Percentiles rank a stretch among this genome's conserved stretches.
These are phyloP conservation scores for Chiroxiphia lanceolata DNA, from an alignment of 2,797 vertebrate genomes.

Conservation along the genomic window DNA sequence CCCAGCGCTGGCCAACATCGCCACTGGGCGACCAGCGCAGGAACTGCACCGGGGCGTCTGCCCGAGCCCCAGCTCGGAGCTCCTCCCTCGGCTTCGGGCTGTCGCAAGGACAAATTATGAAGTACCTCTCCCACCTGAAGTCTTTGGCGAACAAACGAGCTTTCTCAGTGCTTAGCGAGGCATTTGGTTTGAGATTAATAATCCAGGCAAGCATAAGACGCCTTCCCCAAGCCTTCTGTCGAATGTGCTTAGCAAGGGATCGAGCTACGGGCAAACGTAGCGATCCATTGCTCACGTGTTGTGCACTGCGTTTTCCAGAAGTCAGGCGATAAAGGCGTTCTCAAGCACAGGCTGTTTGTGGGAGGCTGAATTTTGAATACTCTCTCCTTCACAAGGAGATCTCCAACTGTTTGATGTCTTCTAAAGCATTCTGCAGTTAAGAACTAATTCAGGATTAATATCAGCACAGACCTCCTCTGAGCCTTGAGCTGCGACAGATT, in stretches of 20 bases:
- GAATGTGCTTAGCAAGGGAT: background rate
- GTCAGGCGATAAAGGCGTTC: background rate
- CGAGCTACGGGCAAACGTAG: rapidly evolving
- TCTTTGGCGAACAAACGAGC: rapidly evolving
- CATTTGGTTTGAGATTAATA: background rate
- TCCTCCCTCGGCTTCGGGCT: rapidly evolving
- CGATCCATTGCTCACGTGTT: rapidly evolving
- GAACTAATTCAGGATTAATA: background rate
- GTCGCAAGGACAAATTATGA: background rate
- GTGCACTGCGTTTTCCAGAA: background rate
- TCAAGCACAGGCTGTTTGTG: background rate
- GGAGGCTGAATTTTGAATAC: background rate
- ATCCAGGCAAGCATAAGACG: rapidly evolving
- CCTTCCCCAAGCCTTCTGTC: background rate
- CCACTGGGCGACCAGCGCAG: background rate
- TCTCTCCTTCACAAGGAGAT: background rate
- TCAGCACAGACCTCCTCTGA: background rate
- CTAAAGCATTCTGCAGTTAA: background rate
- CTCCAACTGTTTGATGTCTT: rapidly evolving
- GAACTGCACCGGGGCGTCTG: background rate
- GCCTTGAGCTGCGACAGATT: slow-evolving; percentile 8
- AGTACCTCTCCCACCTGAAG: background rate
- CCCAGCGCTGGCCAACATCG: background rate
- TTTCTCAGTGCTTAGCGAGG: background rate
- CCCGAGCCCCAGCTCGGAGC: rapidly evolving